These are phyloP conservation scores for Oxytorus armatus DNA, from an alignment of 2,888 invertebrate genomes.

Conservation along the genomic window DNA sequence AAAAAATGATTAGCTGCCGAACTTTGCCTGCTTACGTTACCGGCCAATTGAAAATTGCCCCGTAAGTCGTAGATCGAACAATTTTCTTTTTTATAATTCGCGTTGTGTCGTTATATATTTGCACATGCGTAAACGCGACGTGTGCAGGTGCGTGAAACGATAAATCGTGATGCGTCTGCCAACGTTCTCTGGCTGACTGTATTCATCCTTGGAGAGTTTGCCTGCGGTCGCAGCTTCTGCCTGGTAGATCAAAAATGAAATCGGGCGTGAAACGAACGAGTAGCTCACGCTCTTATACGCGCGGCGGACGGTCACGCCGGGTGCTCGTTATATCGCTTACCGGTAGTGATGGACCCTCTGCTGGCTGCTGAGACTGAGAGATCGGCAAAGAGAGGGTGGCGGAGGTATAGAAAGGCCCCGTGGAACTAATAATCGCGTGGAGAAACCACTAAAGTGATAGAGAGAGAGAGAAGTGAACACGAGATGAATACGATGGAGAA, in stretches of 20 bases:
- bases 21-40: not conserved
- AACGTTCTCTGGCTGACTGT: conserved; percentile 2
- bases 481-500: not conserved
- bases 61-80: conserved; percentile 7
- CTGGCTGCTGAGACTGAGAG: conserved; percentile 48
- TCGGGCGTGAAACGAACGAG: conserved; percentile 72
- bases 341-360: conserved; percentile 63
- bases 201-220: conserved; percentile 20
- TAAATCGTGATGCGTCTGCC: conserved; percentile 55
- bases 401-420: conserved; percentile 41
- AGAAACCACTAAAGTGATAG: conserved; percentile 48
- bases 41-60: not conserved
- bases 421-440: conserved; percentile 58
- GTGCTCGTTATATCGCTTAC: conserved; percentile 71
- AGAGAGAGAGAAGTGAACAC: not conserved
- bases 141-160: conserved; percentile 62
- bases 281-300: conserved; percentile 55
- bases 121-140: conserved; percentile 28
- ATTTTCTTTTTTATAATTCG: conserved; percentile 37
- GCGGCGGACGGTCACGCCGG: conserved; percentile 67
- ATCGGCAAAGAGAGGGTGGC: conserved; percentile 37
- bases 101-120: conserved; percentile 8
- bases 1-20: too few species aligned
- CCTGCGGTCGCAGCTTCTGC: conserved; percentile 63
- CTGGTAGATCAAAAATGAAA: conserved; percentile 71